phyloP scores from a whole-genome alignment of 1,140 invertebrate species.

The Choristoneura fumiferana region DNA sequence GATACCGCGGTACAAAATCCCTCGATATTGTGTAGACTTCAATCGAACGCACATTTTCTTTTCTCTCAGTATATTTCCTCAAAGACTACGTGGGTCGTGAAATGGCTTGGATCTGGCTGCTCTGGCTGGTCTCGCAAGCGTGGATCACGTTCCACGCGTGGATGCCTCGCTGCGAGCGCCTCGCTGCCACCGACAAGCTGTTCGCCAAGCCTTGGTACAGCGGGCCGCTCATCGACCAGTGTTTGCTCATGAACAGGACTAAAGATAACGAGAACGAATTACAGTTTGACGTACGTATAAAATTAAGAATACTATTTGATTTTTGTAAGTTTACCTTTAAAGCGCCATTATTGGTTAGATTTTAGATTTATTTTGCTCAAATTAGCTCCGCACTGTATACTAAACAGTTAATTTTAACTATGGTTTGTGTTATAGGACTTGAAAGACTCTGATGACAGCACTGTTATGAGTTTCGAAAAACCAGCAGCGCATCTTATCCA shows the following conservation, averaged over 20 bases:
- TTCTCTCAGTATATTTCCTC: constrained; percentile 83
- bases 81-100: constrained; percentile 90
- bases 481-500: constrained; percentile 43
- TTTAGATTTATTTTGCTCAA: no score
- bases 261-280: constrained; percentile 95
- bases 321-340: no score
- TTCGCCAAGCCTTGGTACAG: constrained; percentile 97
- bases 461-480: constrained; percentile 39
- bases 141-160: constrained; percentile 97
- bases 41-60: no score
- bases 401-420: no score
- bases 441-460: constrained; percentile 36
- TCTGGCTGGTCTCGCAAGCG: constrained; percentile 95
- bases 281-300: constrained; percentile 85
- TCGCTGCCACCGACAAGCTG: constrained; percentile 96
- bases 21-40: no score
- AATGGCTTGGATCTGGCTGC: constrained; percentile 93
- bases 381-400: no score
- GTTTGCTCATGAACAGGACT: constrained; percentile 93
- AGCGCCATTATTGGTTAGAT: no score
- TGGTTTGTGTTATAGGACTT: constrained; percentile 40
- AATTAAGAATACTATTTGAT: constrained; percentile 8
- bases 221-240: constrained; percentile 94
- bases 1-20: no score
- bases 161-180: constrained; percentile 96